Evolutionary conservation across 2,888 invertebrate genomes (phyloP).

Genomic region (Synanthedon myopaeformis): DNA sequence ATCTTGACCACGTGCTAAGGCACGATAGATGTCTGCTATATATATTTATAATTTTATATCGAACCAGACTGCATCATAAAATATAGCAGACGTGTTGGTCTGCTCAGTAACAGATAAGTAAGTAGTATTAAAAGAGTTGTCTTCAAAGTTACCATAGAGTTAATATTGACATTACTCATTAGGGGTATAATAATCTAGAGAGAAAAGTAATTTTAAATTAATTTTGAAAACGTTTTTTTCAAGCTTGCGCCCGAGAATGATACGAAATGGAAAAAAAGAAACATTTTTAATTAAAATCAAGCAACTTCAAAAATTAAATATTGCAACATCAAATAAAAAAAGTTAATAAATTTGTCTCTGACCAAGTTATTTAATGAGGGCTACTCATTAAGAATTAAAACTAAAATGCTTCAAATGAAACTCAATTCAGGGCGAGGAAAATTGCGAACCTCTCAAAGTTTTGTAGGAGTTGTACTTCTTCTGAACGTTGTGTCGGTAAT

Average conservation of each 20-base stretch:
- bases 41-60: no score
- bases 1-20: no score
- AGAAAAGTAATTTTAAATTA: background rate
- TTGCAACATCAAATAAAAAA: conserved; percentile 13
- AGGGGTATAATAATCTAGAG: no score
- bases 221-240: background rate
- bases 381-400: conserved; percentile 30
- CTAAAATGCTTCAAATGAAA: conserved; percentile 23
- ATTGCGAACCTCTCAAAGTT: conserved; percentile 16
- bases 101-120: no score
- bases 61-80: no score
- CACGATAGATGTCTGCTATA: no score
- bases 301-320: background rate
- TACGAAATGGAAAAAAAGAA: background rate
- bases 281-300: conserved; percentile 1
- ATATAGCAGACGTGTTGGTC: no score
- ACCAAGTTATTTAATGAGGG: conserved; percentile 25
- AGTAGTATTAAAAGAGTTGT: no score
- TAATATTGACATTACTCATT: no score
- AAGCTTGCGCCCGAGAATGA: no score
- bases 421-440: conserved; percentile 22
- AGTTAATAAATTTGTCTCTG: conserved; percentile 20
- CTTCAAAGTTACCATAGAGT: no score
- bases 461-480: background rate
- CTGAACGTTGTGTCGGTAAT: background rate